Base-by-base conservation (phyloP, 2,113 vertebrate species). In the Urocynchramus pylzowi region DNA sequence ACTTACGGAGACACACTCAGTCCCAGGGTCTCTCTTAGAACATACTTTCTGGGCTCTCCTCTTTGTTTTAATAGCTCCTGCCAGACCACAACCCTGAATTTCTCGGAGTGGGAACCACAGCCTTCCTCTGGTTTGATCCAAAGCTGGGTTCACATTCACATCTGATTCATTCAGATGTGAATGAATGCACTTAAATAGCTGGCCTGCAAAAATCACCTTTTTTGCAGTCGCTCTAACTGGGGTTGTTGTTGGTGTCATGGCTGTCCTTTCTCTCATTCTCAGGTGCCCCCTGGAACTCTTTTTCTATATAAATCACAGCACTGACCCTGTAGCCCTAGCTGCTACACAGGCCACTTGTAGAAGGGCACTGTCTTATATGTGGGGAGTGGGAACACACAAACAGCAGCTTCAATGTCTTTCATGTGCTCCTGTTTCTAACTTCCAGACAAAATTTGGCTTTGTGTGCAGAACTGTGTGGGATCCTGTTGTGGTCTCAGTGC, bases 181-280 rank as follows among this genome's bases (percentile, higher is more conserved):
- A 73, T 33, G 6, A 75, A 37, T 41, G n/a, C 17, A 16, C 41
- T 77, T 49, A 31, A 69, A 64, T 9, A 63, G 53, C 44, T 80
- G 59, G 44, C 41, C 61, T 75, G 61, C 49, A 88, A 64, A 80
- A 90, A 60, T 68, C 3, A 24, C 39, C 28, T 65, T 83, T 88
- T 50, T 70, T 71, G 39, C 24, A 42, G 35, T 71, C 21, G 27
- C 14, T 91, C 30, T 52, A 3, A 15, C 22, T 11, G 41, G 22
- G 28, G 26, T 54, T 26, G 45, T 31, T 44, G 50, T 0, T 53
- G 41, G 37, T 71, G 60, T 70, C 50, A 18, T 0, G 0, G 33
- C 16, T 63, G 42, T 60, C 41, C 30, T 79, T 79, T 76, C 42
- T 44, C 67, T 76, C 69, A 17, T 81, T 78, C 68, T 93, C 39